A percentile compares a stretch with the other conserved stretches of the same genome.
Evolutionary conservation across 92 coral and sea anemone genomes (phyloP).

Genomic region (Bergia puertoricense): DNA sequence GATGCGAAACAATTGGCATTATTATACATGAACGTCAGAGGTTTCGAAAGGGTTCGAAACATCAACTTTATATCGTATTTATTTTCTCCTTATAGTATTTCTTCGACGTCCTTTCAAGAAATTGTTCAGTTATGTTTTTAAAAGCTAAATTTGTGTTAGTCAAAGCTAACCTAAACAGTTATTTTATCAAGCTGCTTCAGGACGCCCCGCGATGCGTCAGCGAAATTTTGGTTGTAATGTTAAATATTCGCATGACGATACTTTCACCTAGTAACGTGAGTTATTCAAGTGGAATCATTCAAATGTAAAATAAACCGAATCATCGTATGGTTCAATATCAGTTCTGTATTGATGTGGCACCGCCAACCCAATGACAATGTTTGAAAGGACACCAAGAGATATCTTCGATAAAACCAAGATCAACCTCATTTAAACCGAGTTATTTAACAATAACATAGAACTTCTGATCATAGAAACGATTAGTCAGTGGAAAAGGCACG

Average conservation of each 20-base stretch:
- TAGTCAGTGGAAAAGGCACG: neutral
- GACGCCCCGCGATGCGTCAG: neutral
- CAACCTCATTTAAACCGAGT: neutral
- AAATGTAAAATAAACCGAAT: conserved; percentile 11
- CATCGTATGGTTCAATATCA: conserved; percentile 1
- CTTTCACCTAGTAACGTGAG: conserved; percentile 10
- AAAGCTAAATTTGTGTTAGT: too few relatives aligned
- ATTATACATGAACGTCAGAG: too few relatives aligned
- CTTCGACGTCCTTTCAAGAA: too few relatives aligned
- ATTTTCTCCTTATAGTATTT: too few relatives aligned
- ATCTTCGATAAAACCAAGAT: neutral
- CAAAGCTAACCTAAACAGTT: too few relatives aligned
- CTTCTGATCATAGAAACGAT: neutral
- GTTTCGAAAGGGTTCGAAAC: too few relatives aligned
- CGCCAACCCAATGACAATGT: neutral
- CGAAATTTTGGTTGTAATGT: neutral
- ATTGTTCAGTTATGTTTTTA: too few relatives aligned
- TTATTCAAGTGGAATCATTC: conserved; percentile 14
- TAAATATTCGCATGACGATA: conserved; percentile 27
- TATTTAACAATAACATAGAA: neutral
- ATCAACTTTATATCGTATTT: too few relatives aligned
- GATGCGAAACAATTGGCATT: too few relatives aligned
- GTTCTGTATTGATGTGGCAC: neutral
- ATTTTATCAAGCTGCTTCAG: neutral
- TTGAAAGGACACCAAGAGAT: neutral